A percentile compares a stretch with the other conserved stretches of the same genome.
Conservation (phyloP, 2,113 vertebrate species). For the Aleadryas rufinucha region DNA sequence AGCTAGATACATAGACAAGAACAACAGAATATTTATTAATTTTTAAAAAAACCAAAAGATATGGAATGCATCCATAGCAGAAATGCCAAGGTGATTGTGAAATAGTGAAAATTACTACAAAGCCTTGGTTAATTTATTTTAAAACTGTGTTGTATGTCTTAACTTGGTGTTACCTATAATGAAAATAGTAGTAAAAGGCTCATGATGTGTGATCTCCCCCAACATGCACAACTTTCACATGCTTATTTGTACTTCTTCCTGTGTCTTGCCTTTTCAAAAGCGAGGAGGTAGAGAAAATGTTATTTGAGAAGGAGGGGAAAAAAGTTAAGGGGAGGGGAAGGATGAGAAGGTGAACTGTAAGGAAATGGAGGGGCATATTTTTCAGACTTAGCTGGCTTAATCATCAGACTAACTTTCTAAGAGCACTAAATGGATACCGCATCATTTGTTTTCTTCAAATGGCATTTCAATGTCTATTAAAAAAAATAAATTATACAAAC, state of each 20-base stretch:
- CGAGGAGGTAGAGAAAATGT: neutral
- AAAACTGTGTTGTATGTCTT: neutral
- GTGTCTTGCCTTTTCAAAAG: neutral
- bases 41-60: neutral
- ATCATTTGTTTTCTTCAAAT: neutral
- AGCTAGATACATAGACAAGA: neutral
- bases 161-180: neutral
- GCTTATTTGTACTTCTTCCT: neutral
- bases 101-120: neutral
- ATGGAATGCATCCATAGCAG: neutral
- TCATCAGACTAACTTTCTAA: neutral
- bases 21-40: neutral
- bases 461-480: neutral
- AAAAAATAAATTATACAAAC: neutral
- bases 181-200: neutral
- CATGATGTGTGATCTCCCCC: neutral
- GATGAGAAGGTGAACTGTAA: neutral
- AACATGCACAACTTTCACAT: rapidly evolving
- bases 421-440: neutral
- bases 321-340: neutral
- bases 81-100: neutral
- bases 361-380: neutral
- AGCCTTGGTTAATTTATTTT: neutral
- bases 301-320: neutral
- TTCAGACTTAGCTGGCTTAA: neutral